Conservation (phyloP, 2,113 vertebrate genomes). For the Apteryx mantelli region DNA sequence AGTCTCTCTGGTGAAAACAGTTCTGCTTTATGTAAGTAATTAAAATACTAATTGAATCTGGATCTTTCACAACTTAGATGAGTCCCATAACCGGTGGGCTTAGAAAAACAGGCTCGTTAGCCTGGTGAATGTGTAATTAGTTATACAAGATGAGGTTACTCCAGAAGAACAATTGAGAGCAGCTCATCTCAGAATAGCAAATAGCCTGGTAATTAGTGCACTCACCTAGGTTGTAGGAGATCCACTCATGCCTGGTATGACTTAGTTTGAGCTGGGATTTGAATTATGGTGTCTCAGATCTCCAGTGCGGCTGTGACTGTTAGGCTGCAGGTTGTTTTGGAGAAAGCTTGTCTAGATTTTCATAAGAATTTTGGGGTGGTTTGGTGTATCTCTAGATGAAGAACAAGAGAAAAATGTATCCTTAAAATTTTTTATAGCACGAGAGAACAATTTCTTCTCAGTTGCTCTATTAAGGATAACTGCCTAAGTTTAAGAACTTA, state of each 20-base stretch:
- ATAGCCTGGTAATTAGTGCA: slow-evolving; percentile 5
- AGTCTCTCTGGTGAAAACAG: not conserved
- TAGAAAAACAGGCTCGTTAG: slow-evolving; percentile 35
- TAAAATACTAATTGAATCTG: slow-evolving; percentile 67
- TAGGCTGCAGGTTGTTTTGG: not conserved
- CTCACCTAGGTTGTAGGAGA: not conserved
- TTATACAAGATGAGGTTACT: slow-evolving; percentile 36
- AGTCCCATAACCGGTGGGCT: slow-evolving; percentile 25
- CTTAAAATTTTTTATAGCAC: accelerated
- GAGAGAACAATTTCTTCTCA: not conserved
- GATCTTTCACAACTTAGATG: slow-evolving; percentile 29
- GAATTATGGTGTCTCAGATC: not conserved
- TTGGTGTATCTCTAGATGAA: not conserved
- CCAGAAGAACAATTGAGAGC: slow-evolving; percentile 48
- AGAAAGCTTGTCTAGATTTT: not conserved
- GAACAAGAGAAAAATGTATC: not conserved
- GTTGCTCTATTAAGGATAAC: not conserved
- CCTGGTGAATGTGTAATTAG: slow-evolving; percentile 39
- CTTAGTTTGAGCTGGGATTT: not conserved
- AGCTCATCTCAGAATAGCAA: slow-evolving; percentile 35
- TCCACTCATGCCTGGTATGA: not conserved
- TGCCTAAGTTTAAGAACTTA: not conserved
- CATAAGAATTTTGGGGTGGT: not conserved
- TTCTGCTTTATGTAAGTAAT: slow-evolving; percentile 63
- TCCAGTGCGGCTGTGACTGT: not conserved